Base-by-base conservation (phyloP, 1,140 invertebrate genomes). In the Temnothorax nylanderi region DNA sequence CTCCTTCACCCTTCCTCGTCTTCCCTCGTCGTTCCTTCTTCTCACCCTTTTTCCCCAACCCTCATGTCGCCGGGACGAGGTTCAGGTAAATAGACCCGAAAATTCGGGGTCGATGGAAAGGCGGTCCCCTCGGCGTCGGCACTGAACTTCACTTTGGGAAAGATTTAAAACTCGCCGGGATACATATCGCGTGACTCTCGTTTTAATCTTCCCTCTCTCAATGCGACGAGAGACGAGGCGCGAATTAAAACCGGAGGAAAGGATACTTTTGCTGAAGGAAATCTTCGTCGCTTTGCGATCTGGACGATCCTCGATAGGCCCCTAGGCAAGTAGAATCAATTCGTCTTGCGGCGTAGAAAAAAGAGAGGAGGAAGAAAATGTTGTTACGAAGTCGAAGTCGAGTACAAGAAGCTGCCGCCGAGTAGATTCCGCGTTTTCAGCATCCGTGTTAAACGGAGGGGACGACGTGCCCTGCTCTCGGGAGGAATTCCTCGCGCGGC, bases 401-500 rank as follows among this genome's bases (percentile, higher is more conserved):
- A 16, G 11, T 32, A 21, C 11, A 82, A 82, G 51, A 82, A 82
- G 13, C 3, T 13, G 60, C 8, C 26, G 37, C 49, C 21, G 67
- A 60, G 54, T 60, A 75, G 44, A 60, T 62, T 47, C 69, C 54
- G 32, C 13, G 18, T 37, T 84, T 62, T 74, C 54, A 49, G 54
- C 21, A 54, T 60, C 56, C 16, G 69, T 49, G 21, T 75, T 74
- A 37, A 84, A 37, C 67, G 16, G 32, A 49, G 18, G 2, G 41
- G 67, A 74, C 51, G 41, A 74, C 51, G 41, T 37, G 54, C 51
- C 18, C 11, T 26, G 65, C 34, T 72, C 64, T 32, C 41, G 7
- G n/a, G 18, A 92, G 89, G 81, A 89, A 92, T 88, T 89, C 87
- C 85, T 86, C 82, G 72, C 84, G 88, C 71, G 64, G 88, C 75